Evolutionary conservation across 2,113 vertebrate species (phyloP).

Genomic region (Nannospalax galili): DNA sequence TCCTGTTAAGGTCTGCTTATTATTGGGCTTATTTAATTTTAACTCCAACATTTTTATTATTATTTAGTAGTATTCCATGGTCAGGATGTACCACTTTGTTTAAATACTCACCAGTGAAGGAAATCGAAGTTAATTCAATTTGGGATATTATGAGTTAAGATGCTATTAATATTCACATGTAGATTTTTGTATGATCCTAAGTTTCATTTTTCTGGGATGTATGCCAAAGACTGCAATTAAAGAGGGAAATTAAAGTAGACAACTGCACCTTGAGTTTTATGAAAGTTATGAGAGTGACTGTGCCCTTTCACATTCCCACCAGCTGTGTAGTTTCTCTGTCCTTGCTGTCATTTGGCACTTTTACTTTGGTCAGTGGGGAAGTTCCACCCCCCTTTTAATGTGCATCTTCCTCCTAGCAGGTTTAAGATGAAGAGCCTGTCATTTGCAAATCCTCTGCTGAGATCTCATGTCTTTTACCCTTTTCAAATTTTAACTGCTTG

Average conservation of each 20-base stretch:
- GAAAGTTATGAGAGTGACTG: neutral
- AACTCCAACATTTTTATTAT: neutral
- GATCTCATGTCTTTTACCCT: neutral
- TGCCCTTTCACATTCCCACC: neutral
- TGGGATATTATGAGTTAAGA: neutral
- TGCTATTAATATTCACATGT: neutral
- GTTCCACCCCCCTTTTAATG: too few relatives aligned
- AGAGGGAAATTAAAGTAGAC: neutral
- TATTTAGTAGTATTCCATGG: neutral
- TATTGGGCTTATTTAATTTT: neutral
- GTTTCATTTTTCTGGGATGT: constrained; percentile 1
- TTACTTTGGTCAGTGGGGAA: neutral
- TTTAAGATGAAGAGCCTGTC: too few relatives aligned
- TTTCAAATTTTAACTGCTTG: neutral
- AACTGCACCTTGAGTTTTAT: neutral
- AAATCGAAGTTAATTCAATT: neutral
- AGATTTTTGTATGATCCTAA: constrained; percentile 3
- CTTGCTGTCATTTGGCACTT: neutral
- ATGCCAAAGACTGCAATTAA: neutral
- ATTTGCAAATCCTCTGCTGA: neutral
- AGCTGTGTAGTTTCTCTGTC: neutral
- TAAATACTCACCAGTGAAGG: neutral
- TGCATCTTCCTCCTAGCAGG: too few relatives aligned
- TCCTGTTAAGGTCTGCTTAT: neutral
- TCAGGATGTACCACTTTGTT: neutral